phyloP scores from a whole-genome alignment of 2,797 vertebrate genomes.

The Leontopithecus rosalia region DNA sequence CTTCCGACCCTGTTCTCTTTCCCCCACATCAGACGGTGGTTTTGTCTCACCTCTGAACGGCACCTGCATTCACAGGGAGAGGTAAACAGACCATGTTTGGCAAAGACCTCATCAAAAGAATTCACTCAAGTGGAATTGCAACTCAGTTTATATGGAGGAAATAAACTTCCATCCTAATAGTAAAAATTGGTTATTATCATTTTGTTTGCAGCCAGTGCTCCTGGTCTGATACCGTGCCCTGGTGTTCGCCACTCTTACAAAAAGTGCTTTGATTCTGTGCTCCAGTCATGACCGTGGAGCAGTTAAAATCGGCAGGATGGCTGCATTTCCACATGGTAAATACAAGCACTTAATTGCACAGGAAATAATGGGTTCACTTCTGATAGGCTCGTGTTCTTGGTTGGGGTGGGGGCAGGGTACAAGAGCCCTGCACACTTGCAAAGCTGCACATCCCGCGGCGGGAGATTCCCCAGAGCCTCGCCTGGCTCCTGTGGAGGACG shows the following conservation, averaged over 20 bases:
- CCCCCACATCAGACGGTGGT: rapidly evolving
- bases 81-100: neutral
- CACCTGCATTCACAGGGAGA: neutral
- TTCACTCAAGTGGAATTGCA: neutral
- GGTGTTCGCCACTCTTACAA: neutral
- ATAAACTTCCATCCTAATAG: neutral
- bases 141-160: rapidly evolving
- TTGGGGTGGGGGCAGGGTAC: neutral
- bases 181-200: rapidly evolving
- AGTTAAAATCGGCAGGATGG: neutral
- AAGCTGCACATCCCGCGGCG: neutral
- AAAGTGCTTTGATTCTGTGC: neutral
- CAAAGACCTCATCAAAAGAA: neutral
- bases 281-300: neutral
- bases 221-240: rapidly evolving
- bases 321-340: neutral
- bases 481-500: rapidly evolving
- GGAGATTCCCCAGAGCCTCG: rapidly evolving
- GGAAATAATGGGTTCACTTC: rapidly evolving
- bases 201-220: too few species aligned
- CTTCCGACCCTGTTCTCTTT: rapidly evolving
- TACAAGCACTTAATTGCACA: rapidly evolving
- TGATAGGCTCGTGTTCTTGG: rapidly evolving
- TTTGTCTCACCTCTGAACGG: rapidly evolving
- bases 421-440: neutral